Evolutionary conservation across 1,140 invertebrate genomes (phyloP), one percentile per base, ranked within the genome.

Genomic region (Tetraneura akinire): DNA sequence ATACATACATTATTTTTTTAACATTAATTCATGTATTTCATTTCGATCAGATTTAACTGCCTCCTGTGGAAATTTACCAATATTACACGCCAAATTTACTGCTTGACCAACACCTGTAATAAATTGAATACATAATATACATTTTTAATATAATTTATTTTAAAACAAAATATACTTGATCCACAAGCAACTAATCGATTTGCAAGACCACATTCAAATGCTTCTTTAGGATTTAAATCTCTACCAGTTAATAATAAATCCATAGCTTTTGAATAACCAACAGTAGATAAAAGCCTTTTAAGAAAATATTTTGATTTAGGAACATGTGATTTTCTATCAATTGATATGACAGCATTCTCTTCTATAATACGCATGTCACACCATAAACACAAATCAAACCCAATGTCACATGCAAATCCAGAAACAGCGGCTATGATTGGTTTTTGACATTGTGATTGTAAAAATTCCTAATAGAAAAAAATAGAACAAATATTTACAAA

Each of bases 281-380:
- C 90, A 81, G 94, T 86, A 0, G 91, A 88, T 32, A 92, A 92
- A 51, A 98, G 86, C 29, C 94, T 88, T 1, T 93, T 90, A 16
- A 91, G 93, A 21, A 94, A 94, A 49, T 90, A 93, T 84, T 95
- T 89, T 57, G 94, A 88, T 82, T 95, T 89, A 8, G 96, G 94
- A n/a, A 96, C 90, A 81, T 94, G 92, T 68, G n/a, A 80, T 86
- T 90, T 93, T 94, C 88, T 95, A 96, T 86, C 94, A 88, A 83
- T 95, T 88, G 84, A 92, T 92, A 81, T 92, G 91, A 93, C 86
- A 8, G 95, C 92, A 5, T 89, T 92, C 68, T 95, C 91, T 84
- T 97, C 95, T 76, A 96, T 88, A 2, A 98, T 89, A 80, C 96
- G 88, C 14, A 98, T 85, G 87, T 98, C 96, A 87, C 95, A 97